These are phyloP conservation scores for Byasa hedistus DNA, from an alignment of 2,888 invertebrate species.

Conservation along the genomic window DNA sequence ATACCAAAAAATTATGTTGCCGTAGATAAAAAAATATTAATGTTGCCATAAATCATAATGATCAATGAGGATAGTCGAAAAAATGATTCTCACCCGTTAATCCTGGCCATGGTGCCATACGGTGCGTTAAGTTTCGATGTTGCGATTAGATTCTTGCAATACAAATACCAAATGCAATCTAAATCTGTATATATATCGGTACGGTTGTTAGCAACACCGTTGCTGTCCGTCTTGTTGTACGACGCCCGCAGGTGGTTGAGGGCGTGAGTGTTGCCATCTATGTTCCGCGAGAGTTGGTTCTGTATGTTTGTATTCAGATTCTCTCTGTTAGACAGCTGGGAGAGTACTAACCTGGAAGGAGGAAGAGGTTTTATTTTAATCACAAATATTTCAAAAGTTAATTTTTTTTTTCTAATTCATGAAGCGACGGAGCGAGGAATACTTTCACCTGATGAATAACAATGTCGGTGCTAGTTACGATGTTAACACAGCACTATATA, in stretches of 20 bases:
- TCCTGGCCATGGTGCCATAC: slow-evolving; percentile 79
- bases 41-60: no score
- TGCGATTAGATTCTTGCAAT: slow-evolving; percentile 78
- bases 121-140: slow-evolving; percentile 75
- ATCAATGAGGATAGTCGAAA: no score
- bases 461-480: no score
- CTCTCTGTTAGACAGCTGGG: slow-evolving; percentile 56
- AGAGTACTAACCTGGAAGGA: slow-evolving; percentile 56
- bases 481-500: no score
- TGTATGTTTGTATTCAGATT: slow-evolving; percentile 45
- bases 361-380: not conserved
- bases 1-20: no score
- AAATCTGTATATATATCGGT: slow-evolving; percentile 59
- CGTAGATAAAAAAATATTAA: no score
- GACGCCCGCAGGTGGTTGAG: slow-evolving; percentile 61
- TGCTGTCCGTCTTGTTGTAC: slow-evolving; percentile 44
- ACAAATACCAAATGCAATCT: slow-evolving; percentile 81
- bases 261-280: slow-evolving; percentile 62
- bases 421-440: no score
- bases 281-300: slow-evolving; percentile 59
- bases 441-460: no score
- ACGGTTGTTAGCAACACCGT: slow-evolving; percentile 44
- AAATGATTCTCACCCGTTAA: slow-evolving; percentile 80
- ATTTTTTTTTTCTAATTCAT: no score
- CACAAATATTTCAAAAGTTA: no score